Base-by-base conservation (phyloP, 2,113 vertebrate genomes). In the Sapajus apella region DNA sequence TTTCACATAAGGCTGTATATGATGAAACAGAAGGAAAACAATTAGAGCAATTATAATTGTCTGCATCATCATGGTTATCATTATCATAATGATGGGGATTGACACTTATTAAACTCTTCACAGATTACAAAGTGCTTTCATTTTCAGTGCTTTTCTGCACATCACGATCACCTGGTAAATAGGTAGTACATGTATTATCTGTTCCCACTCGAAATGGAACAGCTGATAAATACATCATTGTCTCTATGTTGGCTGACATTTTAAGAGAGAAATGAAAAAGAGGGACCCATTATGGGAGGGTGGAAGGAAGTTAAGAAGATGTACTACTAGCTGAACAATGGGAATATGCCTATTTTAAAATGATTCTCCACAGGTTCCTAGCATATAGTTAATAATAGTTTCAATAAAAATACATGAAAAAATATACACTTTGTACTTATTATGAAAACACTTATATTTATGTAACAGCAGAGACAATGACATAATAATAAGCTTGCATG, bases 1-100 rank as follows among this genome's bases (percentile, higher is more conserved):
- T 55, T 91, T 20, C 25, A 40, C 20, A 72, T 47, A 52, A 21
- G 8, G 7, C 16, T 73, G 23, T n/a, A 0, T 52, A 66, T 81
- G 56, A 95, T 50, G 23, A 87, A 90, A 52, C 14, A 88, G 35
- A 96, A 95, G 75, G 30, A 72, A 95, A 95, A 72, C 5, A 8
- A 83, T 66, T 90, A 86, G 2, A 73, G 14, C 20, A 64, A 61
- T 73, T 64, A 52, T 81, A 40, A 87, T 55, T 10, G 1, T 70
- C 43, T 76, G 87, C 50, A 75, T 90, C 21, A 40, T 64, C 12
- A 91, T 80, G 16, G 30, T 58, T 27, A 66, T 81, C 20, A 32
- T 88, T 50, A 82, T 43, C 16, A n/a, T 64, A 81, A 75, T 72
- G 35, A 81, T 25, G 20, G 14, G 52, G 52, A 58, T 3, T 56